Conservation (phyloP, 2,888 invertebrate species). For the Agriopis leucophaearia region DNA sequence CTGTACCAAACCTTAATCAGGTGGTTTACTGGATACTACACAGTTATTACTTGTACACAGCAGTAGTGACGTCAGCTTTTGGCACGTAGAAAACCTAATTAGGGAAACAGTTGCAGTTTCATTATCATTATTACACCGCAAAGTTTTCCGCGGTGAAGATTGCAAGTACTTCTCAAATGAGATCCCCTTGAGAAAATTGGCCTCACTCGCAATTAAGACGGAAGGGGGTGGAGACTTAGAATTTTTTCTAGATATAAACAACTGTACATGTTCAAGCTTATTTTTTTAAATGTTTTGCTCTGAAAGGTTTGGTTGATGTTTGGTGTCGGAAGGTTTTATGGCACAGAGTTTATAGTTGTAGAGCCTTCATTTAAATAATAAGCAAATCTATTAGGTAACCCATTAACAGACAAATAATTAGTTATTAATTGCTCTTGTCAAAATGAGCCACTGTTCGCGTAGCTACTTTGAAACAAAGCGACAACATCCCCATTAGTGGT, state of each 20-base stretch:
- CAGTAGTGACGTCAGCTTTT: slow-evolving; percentile 14
- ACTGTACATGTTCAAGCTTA: no score
- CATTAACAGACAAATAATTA: no score
- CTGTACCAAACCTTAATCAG: slow-evolving; percentile 20
- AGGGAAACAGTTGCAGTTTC: slow-evolving; percentile 25
- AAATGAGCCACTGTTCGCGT: no score
- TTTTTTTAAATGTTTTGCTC: no score
- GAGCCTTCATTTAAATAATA: no score
- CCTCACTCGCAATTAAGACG: slow-evolving; percentile 8
- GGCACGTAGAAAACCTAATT: slow-evolving; percentile 23
- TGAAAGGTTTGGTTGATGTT: no score
- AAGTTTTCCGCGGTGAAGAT: slow-evolving; percentile 31
- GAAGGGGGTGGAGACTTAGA: neutral
- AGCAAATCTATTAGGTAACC: no score
- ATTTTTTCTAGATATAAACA: neutral
- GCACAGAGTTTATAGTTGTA: no score
- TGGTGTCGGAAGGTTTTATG: no score
- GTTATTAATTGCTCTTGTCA: no score
- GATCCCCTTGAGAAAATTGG: slow-evolving; percentile 24
- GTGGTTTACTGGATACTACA: slow-evolving; percentile 24
- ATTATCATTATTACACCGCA: slow-evolving; percentile 27
- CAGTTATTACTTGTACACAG: slow-evolving; percentile 5
- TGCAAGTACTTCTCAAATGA: slow-evolving; percentile 26
- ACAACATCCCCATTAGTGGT: no score
- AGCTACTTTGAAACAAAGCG: no score